Base-by-base conservation (phyloP, 2,113 vertebrate species). In the Oenanthe melanoleuca region DNA sequence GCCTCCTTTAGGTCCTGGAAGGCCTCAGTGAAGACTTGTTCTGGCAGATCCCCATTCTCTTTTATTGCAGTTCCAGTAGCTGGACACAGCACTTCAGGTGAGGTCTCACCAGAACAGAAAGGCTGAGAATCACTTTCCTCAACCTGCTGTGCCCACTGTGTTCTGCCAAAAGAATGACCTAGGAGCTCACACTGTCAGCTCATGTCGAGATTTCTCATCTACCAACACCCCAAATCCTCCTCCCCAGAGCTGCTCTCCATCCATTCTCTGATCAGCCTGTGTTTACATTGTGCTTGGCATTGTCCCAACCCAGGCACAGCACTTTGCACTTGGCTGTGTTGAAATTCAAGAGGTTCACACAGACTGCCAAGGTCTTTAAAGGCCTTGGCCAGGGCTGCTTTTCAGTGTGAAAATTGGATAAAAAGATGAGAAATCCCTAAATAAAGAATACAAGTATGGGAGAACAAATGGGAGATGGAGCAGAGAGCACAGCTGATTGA, bases 281-380 rank as follows among this genome's bases (percentile, higher is more conserved):
- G 13, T 67, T 74, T 44, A 14, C 40, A 8, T 26, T 60, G 38
- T 67, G 4, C 24, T 53, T 74, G 45, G 16, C 11, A 18, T 66
- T 74, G 8, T 29, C 13, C 38, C 7, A 16, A 0, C 5, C 12
- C 6, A n/a, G n/a, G n/a, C 4, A 7, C 17, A 60, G 24, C 11
- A 45, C 29, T 29, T 89, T 53, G 47, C 17, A 9, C 29, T 61
- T 75, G 61, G 20, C 38, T 1, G 0, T 47, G 16, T n/a, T 81
- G 53, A 89, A 69, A 7, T 25, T 75, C 12, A 5, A 12, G 40
- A 47, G 24, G 25, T 75, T 61, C 14, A 26, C 40, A 31, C 5
- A 47, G 25, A 20, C 38, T 47, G 10, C 34, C 38, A 45, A 1
- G 9, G 38, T 67, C 60, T 81, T 73, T 25, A 59, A 66, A 13